Evolutionary conservation across 2,113 vertebrate species (phyloP).

Genomic region (Pteronura brasiliensis): DNA sequence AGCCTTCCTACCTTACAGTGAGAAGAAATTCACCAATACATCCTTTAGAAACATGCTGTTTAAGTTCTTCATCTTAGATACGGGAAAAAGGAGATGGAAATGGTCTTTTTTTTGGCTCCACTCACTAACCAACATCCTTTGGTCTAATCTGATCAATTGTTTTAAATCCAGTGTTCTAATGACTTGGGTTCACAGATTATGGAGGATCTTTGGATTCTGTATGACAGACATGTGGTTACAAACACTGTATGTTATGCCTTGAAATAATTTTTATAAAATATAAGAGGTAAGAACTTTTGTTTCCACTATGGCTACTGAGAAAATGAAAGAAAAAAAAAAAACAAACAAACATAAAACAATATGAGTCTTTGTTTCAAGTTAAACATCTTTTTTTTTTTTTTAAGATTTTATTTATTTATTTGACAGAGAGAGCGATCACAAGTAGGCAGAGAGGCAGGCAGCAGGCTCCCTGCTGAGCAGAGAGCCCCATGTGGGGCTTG

Average conservation of each 20-base stretch:
- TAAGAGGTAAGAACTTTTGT: background rate
- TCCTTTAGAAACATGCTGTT: background rate
- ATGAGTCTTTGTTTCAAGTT: background rate
- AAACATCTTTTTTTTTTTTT: background rate
- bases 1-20: background rate
- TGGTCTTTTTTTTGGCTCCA: background rate
- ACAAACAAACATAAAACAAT: background rate
- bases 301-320: background rate
- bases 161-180: background rate
- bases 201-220: background rate
- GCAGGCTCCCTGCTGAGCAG: too few relatives aligned
- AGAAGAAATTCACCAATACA: background rate
- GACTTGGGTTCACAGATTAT: background rate
- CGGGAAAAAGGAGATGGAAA: background rate
- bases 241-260: background rate
- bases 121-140: background rate
- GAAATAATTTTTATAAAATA: background rate
- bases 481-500: too few relatives aligned
- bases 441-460: too few relatives aligned
- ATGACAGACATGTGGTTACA: background rate
- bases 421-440: too few relatives aligned
- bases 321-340: background rate
- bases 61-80: background rate
- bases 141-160: background rate
- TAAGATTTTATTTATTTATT: too few relatives aligned